Conservation (phyloP, 2,888 invertebrate species). For the Chrysopilus asiliformis region DNA sequence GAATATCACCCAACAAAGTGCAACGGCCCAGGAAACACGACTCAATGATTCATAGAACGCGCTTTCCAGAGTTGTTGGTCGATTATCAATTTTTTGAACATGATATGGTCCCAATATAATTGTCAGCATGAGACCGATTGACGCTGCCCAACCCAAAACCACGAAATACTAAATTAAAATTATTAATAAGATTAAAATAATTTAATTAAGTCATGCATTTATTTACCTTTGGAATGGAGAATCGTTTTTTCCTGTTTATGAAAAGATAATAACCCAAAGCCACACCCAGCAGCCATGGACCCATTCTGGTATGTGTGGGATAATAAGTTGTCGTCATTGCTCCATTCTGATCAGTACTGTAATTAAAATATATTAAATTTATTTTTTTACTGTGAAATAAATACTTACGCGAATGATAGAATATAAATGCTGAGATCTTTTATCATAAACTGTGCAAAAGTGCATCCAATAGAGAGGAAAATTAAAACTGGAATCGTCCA, state of each 20-base stretch:
- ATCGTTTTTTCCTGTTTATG: slow-evolving; percentile 13
- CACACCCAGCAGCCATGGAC: slow-evolving; percentile 25
- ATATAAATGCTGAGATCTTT: neutral
- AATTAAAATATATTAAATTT: too few relatives aligned
- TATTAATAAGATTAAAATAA: neutral
- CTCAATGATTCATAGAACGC: slow-evolving; percentile 14
- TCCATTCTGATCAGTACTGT: too few relatives aligned
- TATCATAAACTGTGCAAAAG: slow-evolving; percentile 16
- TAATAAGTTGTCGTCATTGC: too few relatives aligned
- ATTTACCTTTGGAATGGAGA: slow-evolving; percentile 14
- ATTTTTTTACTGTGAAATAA: too few relatives aligned
- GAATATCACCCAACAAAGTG: slow-evolving; percentile 18
- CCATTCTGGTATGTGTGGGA: slow-evolving; percentile 21
- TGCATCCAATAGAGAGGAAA: slow-evolving; percentile 26
- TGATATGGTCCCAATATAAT: slow-evolving; percentile 14
- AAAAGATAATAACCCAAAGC: slow-evolving; percentile 23
- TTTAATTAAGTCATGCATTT: too few relatives aligned
- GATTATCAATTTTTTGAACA: neutral
- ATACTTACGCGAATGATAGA: too few relatives aligned
- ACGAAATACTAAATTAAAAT: slow-evolving; percentile 4
- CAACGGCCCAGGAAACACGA: slow-evolving; percentile 15
- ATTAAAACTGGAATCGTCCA: slow-evolving; percentile 23
- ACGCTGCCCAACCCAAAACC: slow-evolving; percentile 12
- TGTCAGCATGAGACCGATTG: slow-evolving; percentile 7
- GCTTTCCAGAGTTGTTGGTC: slow-evolving; percentile 7